Conservation (phyloP, 1,140 invertebrate species). For the Aplysia californica region DNA sequence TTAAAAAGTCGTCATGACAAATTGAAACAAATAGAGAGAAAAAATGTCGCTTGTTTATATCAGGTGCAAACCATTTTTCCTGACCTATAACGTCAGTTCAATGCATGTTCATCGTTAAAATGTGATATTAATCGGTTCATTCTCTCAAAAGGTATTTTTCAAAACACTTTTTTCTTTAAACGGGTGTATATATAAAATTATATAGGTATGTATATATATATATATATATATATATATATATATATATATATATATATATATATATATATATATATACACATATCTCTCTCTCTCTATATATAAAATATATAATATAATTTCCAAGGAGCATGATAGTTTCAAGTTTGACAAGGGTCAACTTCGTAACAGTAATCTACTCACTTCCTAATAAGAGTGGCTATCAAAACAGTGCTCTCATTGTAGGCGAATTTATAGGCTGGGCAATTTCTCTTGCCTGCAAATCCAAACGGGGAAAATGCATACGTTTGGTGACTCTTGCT, state of each 20-base stretch:
- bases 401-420: constrained; percentile 38
- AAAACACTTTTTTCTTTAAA: no score
- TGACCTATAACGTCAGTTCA: no score
- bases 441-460: constrained; percentile 62
- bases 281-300: not conserved
- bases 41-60: not conserved
- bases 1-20: not conserved
- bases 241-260: not conserved
- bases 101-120: no score
- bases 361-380: not conserved
- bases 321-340: not conserved
- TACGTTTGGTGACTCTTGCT: constrained; percentile 38
- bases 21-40: not conserved
- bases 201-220: no score
- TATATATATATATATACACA: not conserved
- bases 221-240: no score
- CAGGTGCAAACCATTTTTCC: not conserved
- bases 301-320: not conserved
- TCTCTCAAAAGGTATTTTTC: no score
- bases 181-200: no score
- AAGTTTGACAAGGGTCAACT: not conserved
- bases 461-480: no score
- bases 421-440: constrained; percentile 58
- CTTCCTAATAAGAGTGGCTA: constrained; percentile 42
- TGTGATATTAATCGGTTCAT: no score